A percentile compares a stretch with the other conserved stretches of the same genome.
Evolutionary conservation across 2,797 vertebrate genomes (phyloP).

Genomic region (Poeciliopsis infans): DNA sequence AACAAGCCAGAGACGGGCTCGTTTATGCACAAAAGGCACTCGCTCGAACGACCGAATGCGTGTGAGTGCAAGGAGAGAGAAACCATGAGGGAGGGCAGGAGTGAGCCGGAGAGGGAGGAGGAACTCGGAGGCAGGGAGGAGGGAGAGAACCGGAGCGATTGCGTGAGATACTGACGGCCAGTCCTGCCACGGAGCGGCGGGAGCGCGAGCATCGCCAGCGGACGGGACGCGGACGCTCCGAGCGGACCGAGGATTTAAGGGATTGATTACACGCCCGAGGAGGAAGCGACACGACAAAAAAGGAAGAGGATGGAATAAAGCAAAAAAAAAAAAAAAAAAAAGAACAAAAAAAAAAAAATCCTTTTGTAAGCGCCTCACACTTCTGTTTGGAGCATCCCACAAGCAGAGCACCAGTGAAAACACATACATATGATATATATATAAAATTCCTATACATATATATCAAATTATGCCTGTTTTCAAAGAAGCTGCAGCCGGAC

Average conservation of each 20-base stretch:
- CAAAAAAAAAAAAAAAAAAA: conserved; percentile 38
- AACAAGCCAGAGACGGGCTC: conserved; percentile 54
- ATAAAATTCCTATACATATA: conserved; percentile 86
- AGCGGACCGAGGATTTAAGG: conserved; percentile 50
- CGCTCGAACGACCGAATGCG: conserved; percentile 57
- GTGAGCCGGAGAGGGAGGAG: conserved; percentile 50
- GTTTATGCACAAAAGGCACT: conserved; percentile 73
- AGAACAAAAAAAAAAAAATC: conserved; percentile 20
- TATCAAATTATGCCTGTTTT: conserved; percentile 89
- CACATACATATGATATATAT: conserved; percentile 89
- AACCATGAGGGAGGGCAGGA: conserved; percentile 36
- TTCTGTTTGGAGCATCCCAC: conserved; percentile 77
- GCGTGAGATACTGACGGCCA: conserved; percentile 68
- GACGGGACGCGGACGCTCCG: conserved; percentile 62
- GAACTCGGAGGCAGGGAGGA: conserved; percentile 42
- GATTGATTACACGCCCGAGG: conserved; percentile 62
- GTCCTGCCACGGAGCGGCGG: conserved; percentile 73
- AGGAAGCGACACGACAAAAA: conserved; percentile 53
- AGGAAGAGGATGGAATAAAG: conserved; percentile 66
- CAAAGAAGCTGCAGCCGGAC: conserved; percentile 79
- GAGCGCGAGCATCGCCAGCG: conserved; percentile 55
- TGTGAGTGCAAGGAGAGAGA: conserved; percentile 29
- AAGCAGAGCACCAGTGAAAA: conserved; percentile 84
- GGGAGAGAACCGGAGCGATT: conserved; percentile 45
- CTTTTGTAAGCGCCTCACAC: conserved; percentile 61